Evolutionary conservation across 2,113 vertebrate species (phyloP), one percentile per base, ranked within the genome.

Genomic region (Pachyramphus minor): DNA sequence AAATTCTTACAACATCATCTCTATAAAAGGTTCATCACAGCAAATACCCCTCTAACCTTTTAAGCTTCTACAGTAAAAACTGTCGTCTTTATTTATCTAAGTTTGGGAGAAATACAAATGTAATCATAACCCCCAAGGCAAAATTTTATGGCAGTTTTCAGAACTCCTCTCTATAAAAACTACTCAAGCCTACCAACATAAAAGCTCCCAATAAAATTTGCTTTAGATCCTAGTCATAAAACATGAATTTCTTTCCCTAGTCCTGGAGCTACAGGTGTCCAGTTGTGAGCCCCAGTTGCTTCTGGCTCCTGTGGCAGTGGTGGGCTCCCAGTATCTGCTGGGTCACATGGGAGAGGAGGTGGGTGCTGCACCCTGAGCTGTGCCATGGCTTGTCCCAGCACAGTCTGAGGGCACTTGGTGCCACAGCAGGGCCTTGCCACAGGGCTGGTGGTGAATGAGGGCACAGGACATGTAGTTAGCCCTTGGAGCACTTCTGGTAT

Each of bases 41-140:
- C 98, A 97, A 98, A 98, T 96, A 97, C 96, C 63, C 89, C 95
- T 98, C 96, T 98, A 98, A 98, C 98, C 98, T 98, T 98, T 98
- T 98, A 98, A 98, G 97, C 97, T 97, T 97, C 97, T 69, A 96
- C 97, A 98, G 97, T 98, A 98, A 98, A 98, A 98, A 89, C 97
- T 98, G 98, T 98, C 98, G 82, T 97, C 97, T 98, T 98, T 98
- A 98, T 98, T 98, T 98, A 98, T 98, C 85, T 90, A 98, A 98
- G 97, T 98, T 98, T 97, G 96, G 96, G 96, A 92, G 95, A 98
- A 96, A 98, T 98, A 98, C 98, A 98, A 98, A 98, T 98, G 97
- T 96, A 98, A 98, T 98, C 98, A 98, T 97, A 98, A 97, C 96
- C 96, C 97, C 97, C 90, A 97, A 98, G 97, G 98, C 97, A 98